phyloP scores from a whole-genome alignment of 2,113 vertebrate species.

The Trinectes maculatus region DNA sequence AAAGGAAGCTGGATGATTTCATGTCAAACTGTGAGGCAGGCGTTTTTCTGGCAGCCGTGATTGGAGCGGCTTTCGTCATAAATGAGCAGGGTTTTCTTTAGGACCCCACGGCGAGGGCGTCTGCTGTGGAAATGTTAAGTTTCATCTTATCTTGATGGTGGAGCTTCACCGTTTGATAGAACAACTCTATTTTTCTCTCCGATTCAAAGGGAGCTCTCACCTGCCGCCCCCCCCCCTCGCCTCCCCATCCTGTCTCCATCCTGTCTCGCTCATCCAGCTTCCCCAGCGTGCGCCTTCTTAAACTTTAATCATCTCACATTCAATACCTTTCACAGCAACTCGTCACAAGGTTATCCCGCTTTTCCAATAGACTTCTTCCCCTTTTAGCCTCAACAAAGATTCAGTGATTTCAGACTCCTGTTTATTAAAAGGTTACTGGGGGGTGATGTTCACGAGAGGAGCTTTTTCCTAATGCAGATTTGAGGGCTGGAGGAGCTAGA shows the following conservation, averaged over 20 bases:
- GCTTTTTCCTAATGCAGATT: slow-evolving; percentile 17
- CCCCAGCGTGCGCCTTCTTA: slow-evolving; percentile 57
- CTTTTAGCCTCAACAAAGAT: slow-evolving; percentile 48
- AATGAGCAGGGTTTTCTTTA: slow-evolving; percentile 5
- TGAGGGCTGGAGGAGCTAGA: not conserved
- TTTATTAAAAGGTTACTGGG: slow-evolving; percentile 39
- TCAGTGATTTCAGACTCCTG: slow-evolving; percentile 53
- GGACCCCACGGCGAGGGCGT: slow-evolving; percentile 36
- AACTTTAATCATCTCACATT: slow-evolving; percentile 78
- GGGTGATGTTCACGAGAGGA: slow-evolving; percentile 32
- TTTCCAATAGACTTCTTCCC: slow-evolving; percentile 53
- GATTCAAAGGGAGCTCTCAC: slow-evolving; percentile 57
- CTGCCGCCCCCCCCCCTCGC: not conserved
- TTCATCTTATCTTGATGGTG: slow-evolving; percentile 39
- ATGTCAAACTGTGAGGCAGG: slow-evolving; percentile 44
- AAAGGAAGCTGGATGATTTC: not conserved
- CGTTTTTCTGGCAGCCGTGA: slow-evolving; percentile 24
- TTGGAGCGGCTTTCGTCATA: slow-evolving; percentile 25
- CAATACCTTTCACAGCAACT: slow-evolving; percentile 60
- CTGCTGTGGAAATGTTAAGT: slow-evolving; percentile 51
- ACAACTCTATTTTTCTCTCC: slow-evolving; percentile 47
- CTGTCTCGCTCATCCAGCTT: slow-evolving; percentile 41
- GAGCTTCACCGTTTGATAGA: slow-evolving; percentile 36
- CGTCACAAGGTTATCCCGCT: slow-evolving; percentile 61
- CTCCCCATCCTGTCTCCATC: slow-evolving; percentile 1